phyloP scores from a whole-genome alignment of 2,113 vertebrate genomes.

The Poecilia latipinna region DNA sequence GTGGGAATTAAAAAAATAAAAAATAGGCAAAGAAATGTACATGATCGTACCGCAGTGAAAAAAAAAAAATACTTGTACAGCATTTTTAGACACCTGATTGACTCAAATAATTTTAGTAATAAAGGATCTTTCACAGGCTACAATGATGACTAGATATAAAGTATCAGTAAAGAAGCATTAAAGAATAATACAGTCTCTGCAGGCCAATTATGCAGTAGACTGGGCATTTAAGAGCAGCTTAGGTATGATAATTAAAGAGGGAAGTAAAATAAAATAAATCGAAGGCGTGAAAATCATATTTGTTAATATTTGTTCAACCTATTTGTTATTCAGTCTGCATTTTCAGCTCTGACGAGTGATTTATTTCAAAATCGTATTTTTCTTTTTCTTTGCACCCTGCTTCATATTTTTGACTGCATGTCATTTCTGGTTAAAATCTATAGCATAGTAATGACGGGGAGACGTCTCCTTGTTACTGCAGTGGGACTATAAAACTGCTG shows the following conservation, averaged over 20 bases:
- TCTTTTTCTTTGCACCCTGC: slow-evolving; percentile 12
- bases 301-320: neutral
- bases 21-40: neutral
- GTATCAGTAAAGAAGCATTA: too few relatives aligned
- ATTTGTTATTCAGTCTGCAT: slow-evolving; percentile 1
- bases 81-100: neutral
- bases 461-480: slow-evolving; percentile 1
- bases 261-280: neutral
- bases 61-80: neutral
- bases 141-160: too few relatives aligned
- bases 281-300: too few relatives aligned
- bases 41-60: neutral
- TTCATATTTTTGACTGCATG: slow-evolving; percentile 28
- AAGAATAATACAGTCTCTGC: too few relatives aligned
- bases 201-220: too few relatives aligned
- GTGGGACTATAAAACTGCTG: slow-evolving; percentile 4
- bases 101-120: too few relatives aligned
- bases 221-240: too few relatives aligned
- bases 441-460: slow-evolving; percentile 26
- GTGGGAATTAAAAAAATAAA: neutral
- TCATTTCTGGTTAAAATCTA: slow-evolving; percentile 13
- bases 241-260: too few relatives aligned
- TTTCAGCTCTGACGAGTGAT: slow-evolving; percentile 9
- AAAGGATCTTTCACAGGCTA: too few relatives aligned
- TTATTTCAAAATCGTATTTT: neutral